Conservation (phyloP, 2,888 invertebrate species). For the Drosophila antonietae region DNA sequence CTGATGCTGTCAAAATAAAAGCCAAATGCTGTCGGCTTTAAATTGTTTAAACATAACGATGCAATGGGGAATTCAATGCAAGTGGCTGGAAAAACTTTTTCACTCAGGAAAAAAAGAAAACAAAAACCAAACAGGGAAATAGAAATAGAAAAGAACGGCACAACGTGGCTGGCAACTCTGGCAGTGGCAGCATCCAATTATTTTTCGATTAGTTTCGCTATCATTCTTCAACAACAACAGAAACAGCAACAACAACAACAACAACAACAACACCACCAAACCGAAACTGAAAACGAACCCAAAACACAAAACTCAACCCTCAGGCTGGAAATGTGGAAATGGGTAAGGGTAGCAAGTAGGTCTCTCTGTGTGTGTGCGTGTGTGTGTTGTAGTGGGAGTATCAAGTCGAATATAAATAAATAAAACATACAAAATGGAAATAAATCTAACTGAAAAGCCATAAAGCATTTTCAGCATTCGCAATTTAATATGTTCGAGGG, state of each 20-base stretch:
- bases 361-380: slow-evolving; percentile 13
- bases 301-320: slow-evolving; percentile 59
- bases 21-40: slow-evolving; percentile 68
- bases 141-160: slow-evolving; percentile 53
- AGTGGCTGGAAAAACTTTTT: slow-evolving; percentile 66
- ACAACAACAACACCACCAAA: too few relatives aligned
- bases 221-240: slow-evolving; percentile 81
- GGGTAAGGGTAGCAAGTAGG: slow-evolving; percentile 50
- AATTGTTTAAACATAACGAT: slow-evolving; percentile 82
- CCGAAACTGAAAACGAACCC: slow-evolving; percentile 61
- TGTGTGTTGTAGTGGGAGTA: slow-evolving; percentile 62
- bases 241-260: slow-evolving; percentile 55
- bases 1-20: slow-evolving; percentile 70
- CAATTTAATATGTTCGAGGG: slow-evolving; percentile 83
- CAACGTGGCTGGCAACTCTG: slow-evolving; percentile 36
- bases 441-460: slow-evolving; percentile 84
- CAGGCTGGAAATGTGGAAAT: slow-evolving; percentile 8
- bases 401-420: slow-evolving; percentile 82
- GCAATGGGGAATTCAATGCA: slow-evolving; percentile 81
- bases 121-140: slow-evolving; percentile 24
- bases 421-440: slow-evolving; percentile 83
- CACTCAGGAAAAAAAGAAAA: slow-evolving; percentile 31
- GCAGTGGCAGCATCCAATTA: slow-evolving; percentile 81
- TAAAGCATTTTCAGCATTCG: slow-evolving; percentile 84
- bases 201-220: slow-evolving; percentile 84